Evolutionary conservation across 2,888 invertebrate genomes (phyloP).

Genomic region (Eubasilissa splendida): DNA sequence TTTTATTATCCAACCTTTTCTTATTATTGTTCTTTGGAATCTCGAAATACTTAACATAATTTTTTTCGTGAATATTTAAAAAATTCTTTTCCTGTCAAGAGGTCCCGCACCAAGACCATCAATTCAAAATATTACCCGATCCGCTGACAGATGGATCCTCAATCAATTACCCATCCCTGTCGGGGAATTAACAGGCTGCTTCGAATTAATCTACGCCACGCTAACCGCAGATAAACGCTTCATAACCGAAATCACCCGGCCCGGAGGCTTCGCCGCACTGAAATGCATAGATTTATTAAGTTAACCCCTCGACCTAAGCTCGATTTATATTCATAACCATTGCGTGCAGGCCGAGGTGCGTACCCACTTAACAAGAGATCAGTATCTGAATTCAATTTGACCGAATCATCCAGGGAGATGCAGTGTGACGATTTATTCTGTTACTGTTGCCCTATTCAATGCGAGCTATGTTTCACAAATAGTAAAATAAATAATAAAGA

Average conservation of each 20-base stretch:
- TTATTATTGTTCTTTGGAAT: too few relatives aligned
- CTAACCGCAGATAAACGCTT: slow-evolving; percentile 26
- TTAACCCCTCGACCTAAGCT: slow-evolving; percentile 52
- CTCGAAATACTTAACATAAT: too few relatives aligned
- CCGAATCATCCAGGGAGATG: slow-evolving; percentile 37
- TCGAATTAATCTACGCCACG: slow-evolving; percentile 42
- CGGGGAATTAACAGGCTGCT: slow-evolving; percentile 6
- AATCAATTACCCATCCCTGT: slow-evolving; percentile 21
- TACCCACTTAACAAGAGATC: slow-evolving; percentile 41
- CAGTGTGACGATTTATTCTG: neutral
- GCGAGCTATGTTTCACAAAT: neutral
- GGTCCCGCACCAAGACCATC: slow-evolving; percentile 3
- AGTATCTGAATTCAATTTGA: slow-evolving; percentile 55
- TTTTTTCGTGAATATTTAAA: neutral
- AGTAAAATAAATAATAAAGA: too few relatives aligned
- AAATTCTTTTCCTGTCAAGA: slow-evolving; percentile 1
- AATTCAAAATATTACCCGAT: slow-evolving; percentile 23
- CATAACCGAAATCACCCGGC: slow-evolving; percentile 14
- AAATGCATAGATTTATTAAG: slow-evolving; percentile 54
- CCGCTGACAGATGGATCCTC: slow-evolving; percentile 20
- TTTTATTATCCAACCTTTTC: too few relatives aligned
- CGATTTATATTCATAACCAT: slow-evolving; percentile 55
- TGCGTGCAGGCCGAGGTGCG: slow-evolving; percentile 17
- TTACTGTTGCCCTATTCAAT: neutral
- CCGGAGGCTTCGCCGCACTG: slow-evolving; percentile 7